phyloP scores from a whole-genome alignment of 2,797 vertebrate genomes.

The Onychomys torridus region DNA sequence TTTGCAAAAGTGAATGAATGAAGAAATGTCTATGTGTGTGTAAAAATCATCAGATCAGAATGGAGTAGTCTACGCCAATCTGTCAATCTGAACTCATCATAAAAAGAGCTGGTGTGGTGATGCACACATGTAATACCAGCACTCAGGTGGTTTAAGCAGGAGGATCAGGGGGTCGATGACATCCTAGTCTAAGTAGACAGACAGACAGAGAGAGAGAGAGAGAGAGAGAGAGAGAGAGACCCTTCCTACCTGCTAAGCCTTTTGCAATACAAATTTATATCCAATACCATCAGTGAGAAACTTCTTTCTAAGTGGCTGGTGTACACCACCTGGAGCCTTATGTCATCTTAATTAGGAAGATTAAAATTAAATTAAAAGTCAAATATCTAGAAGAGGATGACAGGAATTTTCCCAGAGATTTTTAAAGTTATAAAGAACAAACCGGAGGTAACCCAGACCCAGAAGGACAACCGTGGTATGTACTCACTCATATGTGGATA shows the following conservation, averaged over 20 bases:
- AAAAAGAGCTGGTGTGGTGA: background rate
- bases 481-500: too few relatives aligned
- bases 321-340: background rate
- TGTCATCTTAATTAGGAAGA: background rate
- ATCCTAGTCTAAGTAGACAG: background rate
- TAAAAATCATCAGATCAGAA: background rate
- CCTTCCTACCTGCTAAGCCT: background rate
- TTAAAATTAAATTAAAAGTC: background rate
- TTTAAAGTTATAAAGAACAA: background rate
- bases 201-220: too few relatives aligned
- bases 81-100: background rate
- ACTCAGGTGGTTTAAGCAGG: background rate
- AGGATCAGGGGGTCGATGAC: background rate
- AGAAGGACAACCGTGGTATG: too few relatives aligned
- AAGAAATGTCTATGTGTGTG: background rate
- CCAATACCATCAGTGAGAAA: background rate
- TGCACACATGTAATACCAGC: background rate
- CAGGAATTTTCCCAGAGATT: conserved; percentile 11
- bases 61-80: background rate
- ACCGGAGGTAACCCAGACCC: too few relatives aligned
- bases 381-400: background rate
- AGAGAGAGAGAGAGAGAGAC: background rate
- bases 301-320: background rate
- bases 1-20: background rate
- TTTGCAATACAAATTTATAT: background rate